These are phyloP conservation scores for Rhopalosiphum nymphaeae DNA, from an alignment of 2,888 invertebrate species.

Conservation along the genomic window DNA sequence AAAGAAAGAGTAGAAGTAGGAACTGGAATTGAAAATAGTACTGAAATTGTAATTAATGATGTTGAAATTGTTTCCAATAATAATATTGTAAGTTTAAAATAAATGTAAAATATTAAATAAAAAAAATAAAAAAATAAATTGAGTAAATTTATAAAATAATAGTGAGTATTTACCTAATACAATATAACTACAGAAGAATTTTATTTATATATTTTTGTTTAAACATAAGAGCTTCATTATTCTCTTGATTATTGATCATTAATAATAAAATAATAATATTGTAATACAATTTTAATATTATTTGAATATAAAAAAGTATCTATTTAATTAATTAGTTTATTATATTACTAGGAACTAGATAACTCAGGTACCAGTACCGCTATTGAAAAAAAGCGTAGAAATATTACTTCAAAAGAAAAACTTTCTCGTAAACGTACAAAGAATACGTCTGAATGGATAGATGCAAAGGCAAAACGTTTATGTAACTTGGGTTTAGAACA, in stretches of 20 bases:
- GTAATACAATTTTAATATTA: slow-evolving; percentile 2
- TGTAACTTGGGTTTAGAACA: background rate
- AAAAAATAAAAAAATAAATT: background rate
- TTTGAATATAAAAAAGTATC: background rate
- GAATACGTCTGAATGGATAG: slow-evolving; percentile 21
- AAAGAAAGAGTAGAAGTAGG: slow-evolving; percentile 13
- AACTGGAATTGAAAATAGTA: background rate
- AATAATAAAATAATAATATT: background rate
- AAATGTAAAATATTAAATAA: background rate
- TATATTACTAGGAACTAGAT: background rate
- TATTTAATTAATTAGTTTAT: background rate
- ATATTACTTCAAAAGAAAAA: background rate
- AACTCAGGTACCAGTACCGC: background rate
- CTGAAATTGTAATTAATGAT: slow-evolving; percentile 11
- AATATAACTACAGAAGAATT: slow-evolving; percentile 1
- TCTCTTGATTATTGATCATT: background rate
- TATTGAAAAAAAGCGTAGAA: slow-evolving; percentile 14
- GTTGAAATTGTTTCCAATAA: background rate
- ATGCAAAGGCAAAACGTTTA: slow-evolving; percentile 3
- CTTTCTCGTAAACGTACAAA: slow-evolving; percentile 14
- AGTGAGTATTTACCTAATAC: slow-evolving; percentile 5
- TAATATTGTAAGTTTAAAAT: background rate
- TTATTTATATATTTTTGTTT: background rate
- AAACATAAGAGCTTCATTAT: background rate
- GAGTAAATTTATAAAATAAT: slow-evolving; percentile 4